Base-by-base conservation (phyloP, 37 sponge, comb jelly and placozoan genomes). In the Haliclona indistincta region DNA sequence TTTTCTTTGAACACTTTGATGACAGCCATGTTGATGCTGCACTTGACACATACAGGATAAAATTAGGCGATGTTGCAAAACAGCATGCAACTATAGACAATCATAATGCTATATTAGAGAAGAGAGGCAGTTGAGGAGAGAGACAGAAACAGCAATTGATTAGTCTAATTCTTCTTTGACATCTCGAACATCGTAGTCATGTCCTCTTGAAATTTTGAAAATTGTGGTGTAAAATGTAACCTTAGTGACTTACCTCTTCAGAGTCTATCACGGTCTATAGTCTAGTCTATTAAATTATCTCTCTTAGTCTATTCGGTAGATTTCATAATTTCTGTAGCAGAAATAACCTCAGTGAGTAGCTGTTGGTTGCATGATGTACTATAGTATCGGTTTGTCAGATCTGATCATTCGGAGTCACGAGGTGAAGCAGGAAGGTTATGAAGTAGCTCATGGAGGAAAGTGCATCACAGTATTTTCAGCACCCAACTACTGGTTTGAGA, bases 401-500 rank as follows among this genome's bases (percentile, higher is more conserved):
- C 44, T 81, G 63, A 81, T 98, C 26, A 86, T 98, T 15, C 74
- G 99, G 1, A 89, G 91, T 71, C 99, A 98, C 52, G 99, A 98
- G 65, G 94, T 98, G 51, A 98, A 98, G 76, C 77, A 84, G 17
- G 86, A 98, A 13, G 99, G 99, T 3, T 98, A 95, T 65, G 99
- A 98, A 60, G 96, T 98, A 25, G 81, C 85, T 54, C 99, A 98
- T 66, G 70, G 62, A 32, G 96, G 96, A 15, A 87, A 87, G 70
- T 98, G 99, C 65, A 87, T 98, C 55, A 98, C 99, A 15, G 93
- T 98, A n/a, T 98, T 98, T 76, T 98, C 99, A 19, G 99, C 99
- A 35, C 99, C 99, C 43, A 98, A 98, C 71, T 98, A 98, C 72
- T 98, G 99, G 94, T 91, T 35, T 23, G 75, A 25, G 25, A n/a